Conservation (phyloP, 2,888 invertebrate species). For the Ariolimax columbianus region DNA sequence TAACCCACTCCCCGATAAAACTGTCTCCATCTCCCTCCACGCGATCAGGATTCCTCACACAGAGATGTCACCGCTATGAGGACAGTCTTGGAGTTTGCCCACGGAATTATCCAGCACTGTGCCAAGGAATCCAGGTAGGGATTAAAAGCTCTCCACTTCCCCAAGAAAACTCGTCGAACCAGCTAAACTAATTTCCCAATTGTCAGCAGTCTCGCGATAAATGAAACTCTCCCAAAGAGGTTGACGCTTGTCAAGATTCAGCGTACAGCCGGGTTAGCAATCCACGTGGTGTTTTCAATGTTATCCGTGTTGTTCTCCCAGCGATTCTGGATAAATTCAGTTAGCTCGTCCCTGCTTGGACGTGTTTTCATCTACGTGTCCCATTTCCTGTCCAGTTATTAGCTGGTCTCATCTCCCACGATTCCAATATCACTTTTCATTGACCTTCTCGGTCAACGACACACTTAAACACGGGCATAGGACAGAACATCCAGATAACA, state of each 20-base stretch:
- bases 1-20: no score
- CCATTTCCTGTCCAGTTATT: slow-evolving; percentile 14
- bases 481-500: no score
- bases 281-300: not conserved
- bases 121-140: not conserved
- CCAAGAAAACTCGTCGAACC: not conserved
- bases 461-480: no score
- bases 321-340: slow-evolving; percentile 2
- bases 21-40: no score
- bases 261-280: not conserved
- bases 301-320: not conserved
- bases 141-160: slow-evolving; percentile 16
- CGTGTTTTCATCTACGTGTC: not conserved
- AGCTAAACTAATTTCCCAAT: slow-evolving; percentile 25
- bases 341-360: slow-evolving; percentile 11
- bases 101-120: not conserved
- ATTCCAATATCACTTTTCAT: not conserved
- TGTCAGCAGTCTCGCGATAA: not conserved
- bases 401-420: not conserved
- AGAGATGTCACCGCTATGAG: not conserved
- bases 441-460: no score
- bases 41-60: not conserved
- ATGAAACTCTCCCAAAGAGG: not conserved
- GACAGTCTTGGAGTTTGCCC: not conserved
- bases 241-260: not conserved